Evolutionary conservation across 2,888 invertebrate genomes (phyloP).

Genomic region (Dasypogon diadema): DNA sequence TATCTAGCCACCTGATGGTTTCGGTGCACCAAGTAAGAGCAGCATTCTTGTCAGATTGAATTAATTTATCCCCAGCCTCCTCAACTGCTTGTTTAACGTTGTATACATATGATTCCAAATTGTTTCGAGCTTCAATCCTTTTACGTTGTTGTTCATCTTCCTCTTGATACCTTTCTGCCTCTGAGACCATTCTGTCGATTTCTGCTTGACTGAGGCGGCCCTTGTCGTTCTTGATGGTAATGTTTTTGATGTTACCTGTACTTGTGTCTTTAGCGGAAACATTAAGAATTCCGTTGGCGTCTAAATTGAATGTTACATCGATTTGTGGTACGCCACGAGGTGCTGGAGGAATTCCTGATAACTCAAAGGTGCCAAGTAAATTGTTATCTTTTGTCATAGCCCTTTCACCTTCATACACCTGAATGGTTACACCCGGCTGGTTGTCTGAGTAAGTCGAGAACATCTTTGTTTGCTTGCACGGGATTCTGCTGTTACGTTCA

Average conservation of each 20-base stretch:
- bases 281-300: conserved; percentile 95
- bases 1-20: conserved; percentile 80
- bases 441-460: conserved; percentile 88
- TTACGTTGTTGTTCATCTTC: conserved; percentile 80
- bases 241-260: conserved; percentile 78
- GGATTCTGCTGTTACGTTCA: conserved; percentile 80
- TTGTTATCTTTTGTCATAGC: conserved; percentile 96
- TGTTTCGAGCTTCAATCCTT: conserved; percentile 77
- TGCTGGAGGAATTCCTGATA: conserved; percentile 96
- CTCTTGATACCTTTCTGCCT: conserved; percentile 80
- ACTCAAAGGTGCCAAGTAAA: conserved; percentile 93
- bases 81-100: conserved; percentile 77
- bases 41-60: conserved; percentile 78
- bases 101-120: conserved; percentile 78
- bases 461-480: conserved; percentile 78
- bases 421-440: conserved; percentile 80
- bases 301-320: conserved; percentile 85
- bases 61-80: conserved; percentile 74
- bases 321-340: conserved; percentile 88
- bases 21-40: conserved; percentile 73
- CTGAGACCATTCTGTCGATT: conserved; percentile 82
- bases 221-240: conserved; percentile 86
- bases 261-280: conserved; percentile 82
- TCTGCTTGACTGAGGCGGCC: conserved; percentile 84
- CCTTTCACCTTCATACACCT: conserved; percentile 82